phyloP scores from a whole-genome alignment of 2,888 invertebrate genomes.

The Linnaemya tessellans region DNA sequence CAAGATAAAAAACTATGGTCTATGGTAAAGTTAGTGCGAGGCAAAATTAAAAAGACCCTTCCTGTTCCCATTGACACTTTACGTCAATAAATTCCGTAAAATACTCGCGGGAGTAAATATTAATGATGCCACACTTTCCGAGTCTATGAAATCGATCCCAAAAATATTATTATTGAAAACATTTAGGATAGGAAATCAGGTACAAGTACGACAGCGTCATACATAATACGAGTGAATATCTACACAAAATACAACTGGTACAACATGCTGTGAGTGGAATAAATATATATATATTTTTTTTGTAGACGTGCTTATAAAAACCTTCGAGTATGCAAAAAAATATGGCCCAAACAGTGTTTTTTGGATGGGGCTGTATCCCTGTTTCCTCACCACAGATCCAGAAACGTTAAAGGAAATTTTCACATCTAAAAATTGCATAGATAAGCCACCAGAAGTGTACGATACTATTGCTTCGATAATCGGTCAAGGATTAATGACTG shows the following conservation, averaged over 20 bases:
- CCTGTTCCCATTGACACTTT: too few species aligned
- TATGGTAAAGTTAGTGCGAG: too few species aligned
- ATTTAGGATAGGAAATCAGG: too few species aligned
- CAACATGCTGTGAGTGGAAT: neutral
- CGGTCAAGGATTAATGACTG: constrained; percentile 19
- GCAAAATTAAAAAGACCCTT: too few species aligned
- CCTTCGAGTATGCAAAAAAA: constrained; percentile 1
- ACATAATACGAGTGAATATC: too few species aligned
- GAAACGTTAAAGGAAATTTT: constrained; percentile 28
- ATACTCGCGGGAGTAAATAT: too few species aligned
- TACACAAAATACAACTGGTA: neutral
- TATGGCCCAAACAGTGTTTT: constrained; percentile 37
- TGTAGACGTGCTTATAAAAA: neutral
- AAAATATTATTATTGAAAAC: too few species aligned
- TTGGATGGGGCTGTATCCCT: constrained; percentile 24
- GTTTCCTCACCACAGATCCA: constrained; percentile 29
- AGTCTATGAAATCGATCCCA: too few species aligned
- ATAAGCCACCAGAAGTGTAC: constrained; percentile 14
- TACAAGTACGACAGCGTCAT: too few species aligned
- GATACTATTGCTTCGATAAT: accelerated
- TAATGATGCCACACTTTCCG: too few species aligned
- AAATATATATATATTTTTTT: neutral
- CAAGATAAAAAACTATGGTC: too few species aligned
- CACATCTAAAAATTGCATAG: constrained; percentile 26
- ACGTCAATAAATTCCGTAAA: too few species aligned